Percentiles rank a stretch among this genome's conserved stretches.
Evolutionary conservation across 2,113 vertebrate species (phyloP).

Genomic region (Trochalopteron elliotii): DNA sequence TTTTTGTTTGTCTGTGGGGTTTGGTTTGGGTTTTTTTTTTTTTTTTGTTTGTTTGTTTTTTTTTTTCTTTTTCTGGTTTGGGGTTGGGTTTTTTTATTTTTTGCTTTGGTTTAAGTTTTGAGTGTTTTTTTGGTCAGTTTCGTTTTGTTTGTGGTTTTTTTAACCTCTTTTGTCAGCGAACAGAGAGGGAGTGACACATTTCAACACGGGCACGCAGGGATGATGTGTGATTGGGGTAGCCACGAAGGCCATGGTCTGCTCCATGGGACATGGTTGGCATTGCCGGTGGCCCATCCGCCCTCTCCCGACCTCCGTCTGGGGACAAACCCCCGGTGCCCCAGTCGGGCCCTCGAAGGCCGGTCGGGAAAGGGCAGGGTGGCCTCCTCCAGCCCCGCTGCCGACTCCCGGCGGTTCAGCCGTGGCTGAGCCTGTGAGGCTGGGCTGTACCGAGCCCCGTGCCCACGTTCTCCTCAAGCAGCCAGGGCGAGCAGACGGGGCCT

Average conservation of each 20-base stretch:
- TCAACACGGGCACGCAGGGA: not conserved
- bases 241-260: not conserved
- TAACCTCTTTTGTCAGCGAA: not conserved
- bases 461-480: not conserved
- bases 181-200: not conserved
- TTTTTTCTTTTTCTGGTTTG: not conserved
- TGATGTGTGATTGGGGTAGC: not conserved
- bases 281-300: too few relatives aligned
- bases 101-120: not conserved
- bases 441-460: not conserved
- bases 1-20: not conserved
- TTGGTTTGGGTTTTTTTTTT: not conserved
- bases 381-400: not conserved
- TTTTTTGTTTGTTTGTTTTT: not conserved
- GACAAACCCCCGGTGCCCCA: not conserved
- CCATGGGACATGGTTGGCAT: not conserved
- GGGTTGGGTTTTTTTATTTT: not conserved
- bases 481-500: not conserved
- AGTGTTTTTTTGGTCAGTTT: not conserved
- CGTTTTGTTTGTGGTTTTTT: not conserved
- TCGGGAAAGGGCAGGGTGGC: not conserved
- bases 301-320: not conserved
- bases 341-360: not conserved
- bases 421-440: not conserved
- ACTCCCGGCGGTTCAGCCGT: rapidly evolving